A percentile compares a stretch with the other conserved stretches of the same genome.
Evolutionary conservation across 2,113 vertebrate species (phyloP).

Genomic region (Rallus limicola): DNA sequence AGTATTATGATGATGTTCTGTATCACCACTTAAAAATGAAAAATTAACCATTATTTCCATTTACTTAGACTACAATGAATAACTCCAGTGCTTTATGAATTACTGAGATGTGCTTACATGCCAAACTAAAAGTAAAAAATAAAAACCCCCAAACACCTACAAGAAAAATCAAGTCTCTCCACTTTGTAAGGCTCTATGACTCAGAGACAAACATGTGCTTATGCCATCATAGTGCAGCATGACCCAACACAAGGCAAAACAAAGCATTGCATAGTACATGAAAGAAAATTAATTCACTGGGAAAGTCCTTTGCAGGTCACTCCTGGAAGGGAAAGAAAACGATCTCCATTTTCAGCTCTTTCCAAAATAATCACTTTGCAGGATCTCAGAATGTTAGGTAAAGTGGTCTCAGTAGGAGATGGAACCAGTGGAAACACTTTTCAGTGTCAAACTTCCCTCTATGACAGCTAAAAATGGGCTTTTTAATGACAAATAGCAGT

Average conservation of each 20-base stretch:
- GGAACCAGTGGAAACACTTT: neutral
- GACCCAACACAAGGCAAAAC: neutral
- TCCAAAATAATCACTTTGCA: neutral
- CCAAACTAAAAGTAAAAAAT: neutral
- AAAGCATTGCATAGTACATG: neutral
- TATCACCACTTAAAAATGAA: constrained; percentile 50
- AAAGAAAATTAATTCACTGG: neutral
- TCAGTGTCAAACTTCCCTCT: neutral
- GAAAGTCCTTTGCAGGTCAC: neutral
- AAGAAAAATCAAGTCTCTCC: neutral
- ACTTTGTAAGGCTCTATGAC: neutral
- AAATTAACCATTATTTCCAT: constrained; percentile 2
- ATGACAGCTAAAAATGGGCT: neutral
- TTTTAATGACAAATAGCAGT: neutral
- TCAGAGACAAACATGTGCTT: neutral
- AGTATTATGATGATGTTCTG: neutral
- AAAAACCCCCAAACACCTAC: neutral
- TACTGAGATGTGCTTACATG: neutral
- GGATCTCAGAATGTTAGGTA: neutral
- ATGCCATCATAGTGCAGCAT: neutral
- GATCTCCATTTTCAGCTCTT: neutral
- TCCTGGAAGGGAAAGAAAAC: neutral
- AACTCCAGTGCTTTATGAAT: constrained; percentile 11
- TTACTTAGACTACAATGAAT: neutral
- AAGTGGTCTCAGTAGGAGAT: neutral